Evolutionary conservation across 2,113 vertebrate genomes (phyloP).

Genomic region (Notothenia coriiceps): DNA sequence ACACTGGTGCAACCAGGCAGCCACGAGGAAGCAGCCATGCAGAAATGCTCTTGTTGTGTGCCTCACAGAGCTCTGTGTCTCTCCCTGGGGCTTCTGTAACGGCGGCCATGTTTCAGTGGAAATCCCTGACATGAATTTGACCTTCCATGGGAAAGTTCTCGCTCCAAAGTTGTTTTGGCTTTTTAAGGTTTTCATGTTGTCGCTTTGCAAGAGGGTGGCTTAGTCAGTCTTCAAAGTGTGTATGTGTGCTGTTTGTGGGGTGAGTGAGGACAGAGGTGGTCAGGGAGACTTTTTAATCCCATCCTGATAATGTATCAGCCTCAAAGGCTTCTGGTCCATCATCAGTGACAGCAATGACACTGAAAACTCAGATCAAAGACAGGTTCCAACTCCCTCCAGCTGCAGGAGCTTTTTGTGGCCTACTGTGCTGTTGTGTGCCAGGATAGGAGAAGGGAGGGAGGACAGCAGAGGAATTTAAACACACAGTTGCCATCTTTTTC

Average conservation of each 20-base stretch:
- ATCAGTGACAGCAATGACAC: constrained; percentile 45
- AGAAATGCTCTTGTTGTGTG: constrained; percentile 42
- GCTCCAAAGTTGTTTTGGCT: constrained; percentile 14
- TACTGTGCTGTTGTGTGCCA: constrained; percentile 18
- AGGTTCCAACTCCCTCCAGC: not conserved
- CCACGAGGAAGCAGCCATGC: constrained; percentile 64
- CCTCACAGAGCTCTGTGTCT: constrained; percentile 49
- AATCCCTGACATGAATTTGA: constrained; percentile 70
- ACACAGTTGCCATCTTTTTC: constrained; percentile 24
- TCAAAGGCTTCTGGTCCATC: constrained; percentile 45
- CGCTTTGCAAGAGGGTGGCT: constrained; percentile 9
- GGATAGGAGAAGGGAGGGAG: constrained; percentile 4
- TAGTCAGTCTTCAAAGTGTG: constrained; percentile 43
- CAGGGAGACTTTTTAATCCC: constrained; percentile 32
- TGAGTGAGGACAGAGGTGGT: constrained; percentile 18
- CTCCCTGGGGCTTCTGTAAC: constrained; percentile 28
- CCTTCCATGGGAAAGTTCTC: constrained; percentile 55
- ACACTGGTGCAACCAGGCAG: constrained; percentile 46
- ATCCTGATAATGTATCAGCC: constrained; percentile 35
- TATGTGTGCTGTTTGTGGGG: not conserved
- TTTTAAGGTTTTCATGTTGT: constrained; percentile 30
- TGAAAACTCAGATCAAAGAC: constrained; percentile 66
- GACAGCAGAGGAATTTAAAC: constrained; percentile 16
- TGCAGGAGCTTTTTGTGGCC: constrained; percentile 39
- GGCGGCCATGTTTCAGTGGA: constrained; percentile 38